Conservation (phyloP, 2,888 invertebrate genomes). For the Synergus japonicus region DNA sequence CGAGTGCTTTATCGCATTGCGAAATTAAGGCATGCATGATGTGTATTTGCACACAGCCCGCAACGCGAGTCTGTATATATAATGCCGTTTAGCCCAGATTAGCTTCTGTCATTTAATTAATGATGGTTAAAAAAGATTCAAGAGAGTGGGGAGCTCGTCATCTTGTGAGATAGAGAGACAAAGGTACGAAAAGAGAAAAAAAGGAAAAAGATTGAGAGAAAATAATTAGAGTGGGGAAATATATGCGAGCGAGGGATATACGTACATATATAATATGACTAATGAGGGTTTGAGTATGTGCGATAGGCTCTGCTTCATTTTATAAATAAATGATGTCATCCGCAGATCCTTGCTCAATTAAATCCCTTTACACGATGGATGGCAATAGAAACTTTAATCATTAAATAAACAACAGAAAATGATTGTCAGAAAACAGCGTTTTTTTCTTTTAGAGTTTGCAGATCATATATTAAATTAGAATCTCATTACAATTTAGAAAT, state of each 20-base stretch:
- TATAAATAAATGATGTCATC: slow-evolving; percentile 7
- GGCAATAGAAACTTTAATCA: background rate
- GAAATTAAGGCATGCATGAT: slow-evolving; percentile 1
- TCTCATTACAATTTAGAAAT: background rate
- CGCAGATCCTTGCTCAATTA: background rate
- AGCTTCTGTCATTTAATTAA: background rate
- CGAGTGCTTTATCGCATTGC: slow-evolving; percentile 17
- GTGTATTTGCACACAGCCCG: slow-evolving; percentile 16
- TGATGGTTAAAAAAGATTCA: background rate
- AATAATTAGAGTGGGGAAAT: background rate
- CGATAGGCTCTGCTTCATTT: background rate
- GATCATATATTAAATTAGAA: background rate
- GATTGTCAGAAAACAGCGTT: background rate
- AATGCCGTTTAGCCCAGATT: slow-evolving; percentile 1
- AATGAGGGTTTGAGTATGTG: background rate
- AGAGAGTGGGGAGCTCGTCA: background rate
- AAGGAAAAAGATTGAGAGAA: background rate
- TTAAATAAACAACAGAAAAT: background rate
- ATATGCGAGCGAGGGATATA: background rate
- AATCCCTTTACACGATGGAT: no score
- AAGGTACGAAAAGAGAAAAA: background rate
- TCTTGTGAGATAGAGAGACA: background rate
- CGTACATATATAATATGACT: background rate
- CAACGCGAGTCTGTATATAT: background rate
- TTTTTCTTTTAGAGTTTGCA: background rate